phyloP scores from a whole-genome alignment of 2,113 vertebrate genomes.

The Poecilia latipinna region DNA sequence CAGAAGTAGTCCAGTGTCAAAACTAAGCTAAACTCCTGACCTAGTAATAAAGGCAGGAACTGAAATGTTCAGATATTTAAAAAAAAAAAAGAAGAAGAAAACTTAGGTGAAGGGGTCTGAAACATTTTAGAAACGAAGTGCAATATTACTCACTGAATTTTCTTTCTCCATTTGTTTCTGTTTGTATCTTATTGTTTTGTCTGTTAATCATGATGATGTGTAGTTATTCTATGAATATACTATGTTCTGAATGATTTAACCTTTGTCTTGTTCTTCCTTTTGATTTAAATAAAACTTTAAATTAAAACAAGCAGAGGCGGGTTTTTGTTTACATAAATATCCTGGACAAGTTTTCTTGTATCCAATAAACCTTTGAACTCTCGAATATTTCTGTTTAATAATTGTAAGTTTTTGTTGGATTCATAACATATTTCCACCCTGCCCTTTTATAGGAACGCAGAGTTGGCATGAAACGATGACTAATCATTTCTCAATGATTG shows the following conservation, averaged over 20 bases:
- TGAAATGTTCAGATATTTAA: slow-evolving; percentile 75
- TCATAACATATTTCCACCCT: not conserved
- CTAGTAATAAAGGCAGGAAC: slow-evolving; percentile 79
- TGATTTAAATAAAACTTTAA: slow-evolving; percentile 82
- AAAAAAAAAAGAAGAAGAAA: slow-evolving; percentile 3
- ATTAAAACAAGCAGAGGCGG: slow-evolving; percentile 17
- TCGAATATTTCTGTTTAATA: too few species aligned
- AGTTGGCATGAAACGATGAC: not conserved
- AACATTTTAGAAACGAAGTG: slow-evolving; percentile 95
- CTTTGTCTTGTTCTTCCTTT: slow-evolving; percentile 95
- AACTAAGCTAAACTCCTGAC: slow-evolving; percentile 86
- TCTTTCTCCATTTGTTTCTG: slow-evolving; percentile 87
- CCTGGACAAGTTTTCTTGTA: not conserved
- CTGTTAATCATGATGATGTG: slow-evolving; percentile 89
- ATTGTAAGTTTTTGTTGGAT: not conserved
- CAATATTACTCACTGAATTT: slow-evolving; percentile 96
- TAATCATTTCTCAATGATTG: slow-evolving; percentile 12
- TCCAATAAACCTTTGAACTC: not conserved
- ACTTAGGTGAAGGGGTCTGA: slow-evolving; percentile 83
- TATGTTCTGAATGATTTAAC: slow-evolving; percentile 91
- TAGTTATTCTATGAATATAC: slow-evolving; percentile 92
- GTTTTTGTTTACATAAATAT: not conserved
- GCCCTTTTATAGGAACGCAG: not conserved
- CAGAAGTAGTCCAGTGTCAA: slow-evolving; percentile 86
- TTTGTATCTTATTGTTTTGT: slow-evolving; percentile 73